Evolutionary conservation across 2,797 vertebrate species (phyloP).

Genomic region (Odontamblyopus rebecca): DNA sequence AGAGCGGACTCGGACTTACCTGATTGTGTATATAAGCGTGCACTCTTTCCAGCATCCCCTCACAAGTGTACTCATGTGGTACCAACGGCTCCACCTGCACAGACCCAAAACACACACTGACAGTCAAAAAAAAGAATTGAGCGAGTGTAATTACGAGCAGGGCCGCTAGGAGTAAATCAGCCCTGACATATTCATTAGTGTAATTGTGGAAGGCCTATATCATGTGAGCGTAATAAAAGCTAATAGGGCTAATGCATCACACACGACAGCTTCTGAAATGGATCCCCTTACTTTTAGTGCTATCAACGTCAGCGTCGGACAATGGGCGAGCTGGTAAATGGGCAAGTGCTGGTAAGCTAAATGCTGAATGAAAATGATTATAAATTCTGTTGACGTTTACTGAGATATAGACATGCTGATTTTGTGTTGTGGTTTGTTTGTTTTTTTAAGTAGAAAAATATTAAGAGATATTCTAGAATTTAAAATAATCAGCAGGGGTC

Average conservation of each 20-base stretch:
- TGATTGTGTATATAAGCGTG: constrained; percentile 96
- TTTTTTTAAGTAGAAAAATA: no score
- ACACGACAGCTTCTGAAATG: constrained; percentile 59
- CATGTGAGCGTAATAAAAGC: constrained; percentile 61
- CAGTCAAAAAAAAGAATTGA: not conserved
- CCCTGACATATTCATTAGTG: constrained; percentile 73
- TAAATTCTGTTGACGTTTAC: no score
- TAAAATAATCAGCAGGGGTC: no score
- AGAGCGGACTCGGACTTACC: constrained; percentile 64
- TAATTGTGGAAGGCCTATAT: constrained; percentile 67
- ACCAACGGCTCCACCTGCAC: constrained; percentile 92
- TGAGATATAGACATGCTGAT: no score
- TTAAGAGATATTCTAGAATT: no score
- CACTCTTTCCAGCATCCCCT: constrained; percentile 95
- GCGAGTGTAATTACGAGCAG: constrained; percentile 50
- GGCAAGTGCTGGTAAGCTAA: constrained; percentile 20
- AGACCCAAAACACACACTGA: constrained; percentile 40
- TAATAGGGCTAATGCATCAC: constrained; percentile 61
- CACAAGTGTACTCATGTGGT: constrained; percentile 93
- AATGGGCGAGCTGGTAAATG: constrained; percentile 31
- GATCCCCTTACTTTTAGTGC: constrained; percentile 66
- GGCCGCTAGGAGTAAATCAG: constrained; percentile 66
- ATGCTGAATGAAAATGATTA: not conserved
- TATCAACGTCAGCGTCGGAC: constrained; percentile 55
- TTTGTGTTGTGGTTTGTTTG: no score